Evolutionary conservation across 2,113 vertebrate species (phyloP).

Genomic region (Gallinago undulata): DNA sequence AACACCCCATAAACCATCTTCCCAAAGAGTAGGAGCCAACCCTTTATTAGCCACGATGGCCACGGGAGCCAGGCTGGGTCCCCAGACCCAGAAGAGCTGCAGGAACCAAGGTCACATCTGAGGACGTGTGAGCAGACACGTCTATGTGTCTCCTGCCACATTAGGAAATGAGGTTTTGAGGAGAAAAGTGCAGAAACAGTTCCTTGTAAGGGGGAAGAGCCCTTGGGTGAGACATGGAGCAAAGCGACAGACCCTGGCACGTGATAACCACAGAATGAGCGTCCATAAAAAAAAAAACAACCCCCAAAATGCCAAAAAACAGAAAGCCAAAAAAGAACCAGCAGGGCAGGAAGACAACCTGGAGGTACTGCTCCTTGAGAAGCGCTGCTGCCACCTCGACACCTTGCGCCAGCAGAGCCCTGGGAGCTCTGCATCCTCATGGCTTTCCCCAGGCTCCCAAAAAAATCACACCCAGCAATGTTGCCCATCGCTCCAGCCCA

Average conservation of each 20-base stretch:
- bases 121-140: accelerated
- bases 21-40: not conserved
- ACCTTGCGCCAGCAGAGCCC: not conserved
- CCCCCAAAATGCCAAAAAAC: not conserved
- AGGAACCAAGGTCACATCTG: not conserved
- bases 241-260: not conserved
- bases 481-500: accelerated
- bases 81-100: not conserved
- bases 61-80: not conserved
- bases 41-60: not conserved
- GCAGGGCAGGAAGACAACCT: not conserved
- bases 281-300: not conserved
- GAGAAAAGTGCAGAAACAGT: not conserved
- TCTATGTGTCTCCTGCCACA: accelerated
- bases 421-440: not conserved
- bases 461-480: accelerated
- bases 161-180: not conserved
- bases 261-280: accelerated
- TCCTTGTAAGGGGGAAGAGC: not conserved
- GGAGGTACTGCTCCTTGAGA: not conserved
- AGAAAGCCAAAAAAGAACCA: accelerated
- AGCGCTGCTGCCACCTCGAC: not conserved
- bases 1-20: not conserved
- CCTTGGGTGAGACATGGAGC: not conserved
- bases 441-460: not conserved